Evolutionary conservation across 2,113 vertebrate genomes (phyloP), one percentile per base, ranked within the genome.

Genomic region (Cebus imitator): DNA sequence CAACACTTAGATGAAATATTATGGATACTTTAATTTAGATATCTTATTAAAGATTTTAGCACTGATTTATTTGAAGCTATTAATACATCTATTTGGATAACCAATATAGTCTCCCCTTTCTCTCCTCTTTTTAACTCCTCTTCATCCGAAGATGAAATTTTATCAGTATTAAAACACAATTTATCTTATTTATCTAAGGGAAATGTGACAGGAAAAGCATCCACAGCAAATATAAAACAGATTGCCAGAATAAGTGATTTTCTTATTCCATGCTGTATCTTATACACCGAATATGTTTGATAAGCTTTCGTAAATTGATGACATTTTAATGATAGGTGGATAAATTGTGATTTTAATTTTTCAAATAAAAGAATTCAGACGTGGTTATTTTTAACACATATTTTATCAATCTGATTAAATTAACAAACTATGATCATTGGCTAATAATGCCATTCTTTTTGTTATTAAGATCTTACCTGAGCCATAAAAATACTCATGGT

Each of bases 401-500:
- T 88, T 87, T 40, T 5, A 86, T 93, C 17, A 40, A 87, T 90
- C 92, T 90, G 21, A 81, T 89, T 90, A 80, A 32, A 64, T 85
- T 79, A 75, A 45, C 35, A 73, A 86, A 61, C 27, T 21, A 35
- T 88, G 75, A 58, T 57, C 18, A 70, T 87, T 90, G 9, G 30
- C 4, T 37, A 70, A 80, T 83, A 81, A 84, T 70, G 5, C 20
- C n/a, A 55, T n/a, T 89, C 16, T n/a, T 95, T 80, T 91, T 96
- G 17, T 12, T 87, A 55, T 96, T 95, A 94, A 72, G 61, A 90
- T 95, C 95, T 82, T 58, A 94, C 58, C 83, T 96, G 95, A 87
- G 96, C 76, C 93, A 92, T 96, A 93, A 98, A 98, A 96, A 87
- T 96, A 84, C 17, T 94, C 57, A 10, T 87, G 76, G 45, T 5